Conservation (phyloP, 2,797 vertebrate species). For the Meriones psammophilus region DNA sequence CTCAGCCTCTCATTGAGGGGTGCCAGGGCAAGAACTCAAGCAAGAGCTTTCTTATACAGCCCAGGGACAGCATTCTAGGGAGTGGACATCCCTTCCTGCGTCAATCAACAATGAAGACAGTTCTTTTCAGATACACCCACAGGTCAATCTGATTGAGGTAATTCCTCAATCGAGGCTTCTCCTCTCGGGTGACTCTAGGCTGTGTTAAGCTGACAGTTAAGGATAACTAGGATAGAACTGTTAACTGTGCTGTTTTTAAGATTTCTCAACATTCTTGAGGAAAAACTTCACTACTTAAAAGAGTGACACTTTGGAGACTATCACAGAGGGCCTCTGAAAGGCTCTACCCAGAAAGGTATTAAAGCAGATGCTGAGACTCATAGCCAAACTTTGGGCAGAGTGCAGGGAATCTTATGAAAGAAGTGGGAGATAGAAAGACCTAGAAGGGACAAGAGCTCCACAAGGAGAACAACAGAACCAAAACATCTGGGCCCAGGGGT, state of each 20-base stretch:
- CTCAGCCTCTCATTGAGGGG: not conserved
- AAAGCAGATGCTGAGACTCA: too few species aligned
- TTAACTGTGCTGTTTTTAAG: constrained; percentile 23
- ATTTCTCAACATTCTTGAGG: constrained; percentile 1
- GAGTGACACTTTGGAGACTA: not conserved
- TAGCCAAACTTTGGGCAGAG: too few species aligned
- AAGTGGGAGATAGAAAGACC: too few species aligned
- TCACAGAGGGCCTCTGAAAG: too few species aligned
- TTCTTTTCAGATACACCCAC: not conserved
- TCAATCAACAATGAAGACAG: not conserved
- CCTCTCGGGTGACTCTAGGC: not conserved
- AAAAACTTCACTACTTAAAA: not conserved
- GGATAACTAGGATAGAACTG: not conserved
- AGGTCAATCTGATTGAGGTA: not conserved
- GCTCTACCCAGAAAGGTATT: too few species aligned
- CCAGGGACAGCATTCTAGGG: too few species aligned
- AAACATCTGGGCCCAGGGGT: too few species aligned
- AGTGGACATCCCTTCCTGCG: not conserved
- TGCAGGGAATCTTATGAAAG: too few species aligned
- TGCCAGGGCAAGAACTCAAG: not conserved
- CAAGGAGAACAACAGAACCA: too few species aligned
- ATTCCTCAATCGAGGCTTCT: not conserved
- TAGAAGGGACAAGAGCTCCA: too few species aligned
- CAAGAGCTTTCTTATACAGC: not conserved
- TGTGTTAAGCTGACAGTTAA: not conserved